phyloP scores from a whole-genome alignment of 64 coral and sea anemone species.

The Dendrophyllia cribrosa region DNA sequence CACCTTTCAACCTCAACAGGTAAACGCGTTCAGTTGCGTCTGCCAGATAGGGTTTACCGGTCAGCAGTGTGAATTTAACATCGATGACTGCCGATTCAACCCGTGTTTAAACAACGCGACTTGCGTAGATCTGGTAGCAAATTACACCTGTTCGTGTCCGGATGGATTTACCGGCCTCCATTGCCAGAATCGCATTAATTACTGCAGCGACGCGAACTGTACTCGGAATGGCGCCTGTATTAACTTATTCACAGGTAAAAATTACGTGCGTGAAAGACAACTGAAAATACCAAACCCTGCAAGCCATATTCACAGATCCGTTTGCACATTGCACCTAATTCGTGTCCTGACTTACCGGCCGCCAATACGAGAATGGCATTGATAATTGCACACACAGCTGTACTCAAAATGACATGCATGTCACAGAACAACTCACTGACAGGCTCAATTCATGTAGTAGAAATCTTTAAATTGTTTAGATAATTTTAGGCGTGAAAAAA shows the following conservation, averaged over 20 bases:
- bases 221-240: slow-evolving; percentile 35
- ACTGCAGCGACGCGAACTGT: slow-evolving; percentile 38
- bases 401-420: no score
- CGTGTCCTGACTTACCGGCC: no score
- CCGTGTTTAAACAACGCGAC: slow-evolving; percentile 69
- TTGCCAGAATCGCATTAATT: slow-evolving; percentile 51
- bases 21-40: slow-evolving; percentile 2
- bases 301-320: not conserved
- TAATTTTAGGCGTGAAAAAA: no score
- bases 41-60: slow-evolving; percentile 68
- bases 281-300: not conserved
- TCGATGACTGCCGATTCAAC: slow-evolving; percentile 59
- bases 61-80: slow-evolving; percentile 52
- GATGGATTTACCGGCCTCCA: slow-evolving; percentile 43
- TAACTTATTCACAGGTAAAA: slow-evolving; percentile 17
- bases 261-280: not conserved
- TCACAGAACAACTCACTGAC: no score
- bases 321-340: no score
- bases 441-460: no score
- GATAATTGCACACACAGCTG: no score
- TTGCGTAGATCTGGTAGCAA: slow-evolving; percentile 47
- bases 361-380: no score
- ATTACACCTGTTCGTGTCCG: slow-evolving; percentile 54
- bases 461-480: no score
- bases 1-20: not conserved